Base-by-base conservation (phyloP, 2,888 invertebrate genomes). In the Conistra vaccinii region DNA sequence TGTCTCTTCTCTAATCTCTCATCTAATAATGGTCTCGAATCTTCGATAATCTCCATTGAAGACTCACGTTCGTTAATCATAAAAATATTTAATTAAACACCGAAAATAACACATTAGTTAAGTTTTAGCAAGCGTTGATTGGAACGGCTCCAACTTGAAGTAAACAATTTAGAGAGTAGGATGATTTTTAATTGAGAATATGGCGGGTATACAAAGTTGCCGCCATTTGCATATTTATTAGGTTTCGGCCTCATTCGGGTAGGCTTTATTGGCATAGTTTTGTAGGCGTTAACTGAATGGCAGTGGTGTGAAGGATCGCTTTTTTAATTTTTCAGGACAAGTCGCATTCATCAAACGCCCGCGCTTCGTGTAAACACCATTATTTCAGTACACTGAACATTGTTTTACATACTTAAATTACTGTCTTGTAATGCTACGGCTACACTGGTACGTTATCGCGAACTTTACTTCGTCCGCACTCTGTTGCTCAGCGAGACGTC, bases 141-240 rank as follows among this genome's bases (percentile, higher is more conserved):
- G 14, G 7, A 62, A 51, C 63, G 7, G 53, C 60, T 69, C n/a
- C 35, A 81, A 74, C 65, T 78, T 65, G 29, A 66, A 73, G 62
- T 63, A 80, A 83, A 82, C 75, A 77, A 65, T 71, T 55, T 73
- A 68, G 55, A 57, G 67, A 48, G 57, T 32, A 66, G 53, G 62
- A 53, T 60, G 29, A 76, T 85, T 86, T 86, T 86, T 83, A 85
- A 86, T 85, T 81, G 60, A 73, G 29, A 75, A 76, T 71, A 75
- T 78, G 74, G 55, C 35, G 57, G 62, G 61, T 70, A 69, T 45
- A 58, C 58, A 76, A 83, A 80, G 71, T 80, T 77, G 57, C 63
- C 60, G 63, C 17, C 57, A 83, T 86, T 85, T 78, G 62, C 85
- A 86, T 85, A 67, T 86, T 86, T 79, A 85, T 86, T 74, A 73